Conservation (phyloP, 2,113 vertebrate species). For the Rhegmatorhina hoffmannsi region DNA sequence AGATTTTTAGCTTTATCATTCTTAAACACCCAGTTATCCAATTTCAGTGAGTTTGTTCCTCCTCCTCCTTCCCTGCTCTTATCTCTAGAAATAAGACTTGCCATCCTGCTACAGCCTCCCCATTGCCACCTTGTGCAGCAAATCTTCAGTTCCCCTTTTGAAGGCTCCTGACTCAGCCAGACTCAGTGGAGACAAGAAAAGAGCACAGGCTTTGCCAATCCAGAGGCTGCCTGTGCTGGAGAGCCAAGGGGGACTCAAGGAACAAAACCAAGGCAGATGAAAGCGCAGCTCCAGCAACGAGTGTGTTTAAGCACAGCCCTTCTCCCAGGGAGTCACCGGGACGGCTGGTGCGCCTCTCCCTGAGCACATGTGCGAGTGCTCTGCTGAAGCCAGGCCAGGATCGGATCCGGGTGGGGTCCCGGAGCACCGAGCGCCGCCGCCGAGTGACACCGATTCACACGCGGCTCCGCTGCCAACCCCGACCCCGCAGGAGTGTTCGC, state of each 20-base stretch:
- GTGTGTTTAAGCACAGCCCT: background rate
- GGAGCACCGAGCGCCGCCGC: background rate
- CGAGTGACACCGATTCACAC: constrained; percentile 28
- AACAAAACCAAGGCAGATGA: background rate
- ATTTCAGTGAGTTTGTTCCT: background rate
- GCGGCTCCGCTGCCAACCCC: constrained; percentile 52
- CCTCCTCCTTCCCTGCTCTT: background rate
- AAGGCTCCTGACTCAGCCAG: background rate
- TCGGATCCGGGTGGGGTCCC: background rate
- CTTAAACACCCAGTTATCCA: background rate
- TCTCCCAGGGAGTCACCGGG: background rate
- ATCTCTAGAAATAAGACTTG: background rate
- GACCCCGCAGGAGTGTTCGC: constrained; percentile 2
- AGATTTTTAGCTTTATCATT: background rate
- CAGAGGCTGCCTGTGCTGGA: background rate
- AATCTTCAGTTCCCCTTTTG: background rate
- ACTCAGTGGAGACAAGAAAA: accelerated
- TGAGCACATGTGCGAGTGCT: background rate
- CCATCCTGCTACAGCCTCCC: background rate
- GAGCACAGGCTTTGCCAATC: background rate
- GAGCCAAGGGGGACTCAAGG: background rate
- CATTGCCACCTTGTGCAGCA: background rate
- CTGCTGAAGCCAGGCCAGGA: background rate
- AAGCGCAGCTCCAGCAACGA: background rate
- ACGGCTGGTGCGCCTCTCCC: background rate